Conservation (phyloP, 2,113 vertebrate genomes). For the Mungos mungo region DNA sequence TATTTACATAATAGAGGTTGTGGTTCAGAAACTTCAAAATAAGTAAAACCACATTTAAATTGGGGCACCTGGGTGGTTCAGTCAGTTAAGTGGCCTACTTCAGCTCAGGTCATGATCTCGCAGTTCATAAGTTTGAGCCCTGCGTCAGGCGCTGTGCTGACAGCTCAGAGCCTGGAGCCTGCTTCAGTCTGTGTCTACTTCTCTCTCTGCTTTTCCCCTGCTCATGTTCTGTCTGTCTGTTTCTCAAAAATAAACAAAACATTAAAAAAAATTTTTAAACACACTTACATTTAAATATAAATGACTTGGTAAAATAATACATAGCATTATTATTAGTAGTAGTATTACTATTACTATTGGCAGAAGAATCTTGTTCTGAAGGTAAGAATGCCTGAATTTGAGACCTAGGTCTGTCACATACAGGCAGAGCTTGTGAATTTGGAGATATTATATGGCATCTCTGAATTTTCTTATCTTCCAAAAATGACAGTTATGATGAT, state of each 20-base stretch:
- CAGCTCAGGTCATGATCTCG: too few relatives aligned
- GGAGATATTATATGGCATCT: not conserved
- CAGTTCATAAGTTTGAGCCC: too few relatives aligned
- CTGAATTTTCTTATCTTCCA: not conserved
- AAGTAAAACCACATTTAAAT: slow-evolving; percentile 31
- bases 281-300: not conserved
- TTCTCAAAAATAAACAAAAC: not conserved
- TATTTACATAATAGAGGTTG: not conserved
- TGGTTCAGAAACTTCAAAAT: slow-evolving; percentile 24
- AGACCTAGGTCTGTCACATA: not conserved
- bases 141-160: too few relatives aligned
- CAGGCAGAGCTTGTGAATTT: not conserved
- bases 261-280: not conserved
- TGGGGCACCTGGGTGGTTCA: too few relatives aligned
- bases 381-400: not conserved
- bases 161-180: too few relatives aligned
- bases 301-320: not conserved
- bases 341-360: not conserved
- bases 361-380: not conserved
- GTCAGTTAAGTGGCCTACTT: too few relatives aligned
- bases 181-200: too few relatives aligned
- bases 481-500: not conserved
- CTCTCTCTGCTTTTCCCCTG: too few relatives aligned
- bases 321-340: not conserved
- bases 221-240: too few relatives aligned